Base-by-base conservation (phyloP, 2,113 vertebrate species). In the Mustelus asterias region DNA sequence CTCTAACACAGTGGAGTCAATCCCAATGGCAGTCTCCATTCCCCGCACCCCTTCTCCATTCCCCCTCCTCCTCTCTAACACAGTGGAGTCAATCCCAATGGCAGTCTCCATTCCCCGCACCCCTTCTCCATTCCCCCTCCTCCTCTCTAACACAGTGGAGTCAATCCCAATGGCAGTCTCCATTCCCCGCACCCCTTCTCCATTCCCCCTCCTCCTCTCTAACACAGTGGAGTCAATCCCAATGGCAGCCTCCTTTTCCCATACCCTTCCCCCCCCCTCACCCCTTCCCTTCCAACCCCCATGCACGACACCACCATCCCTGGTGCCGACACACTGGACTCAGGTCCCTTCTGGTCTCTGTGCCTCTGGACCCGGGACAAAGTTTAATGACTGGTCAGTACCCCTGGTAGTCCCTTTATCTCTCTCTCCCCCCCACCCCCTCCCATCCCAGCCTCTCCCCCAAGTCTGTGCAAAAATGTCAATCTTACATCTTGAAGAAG, bases 61-160 rank as follows among this genome's bases (percentile, higher is more conserved):
- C 89, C 94, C 9, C n/a, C 33, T 90, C 86, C 13, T 37, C 89
- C 60, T 83, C 0, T 44, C 69, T 7, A 44, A 22, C 4, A 54
- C 48, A 0, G 48, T 54, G 48, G 48, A 54, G 54, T 83, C 58
- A 11, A 58, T 58, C 8, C 58, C 58, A 58, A 8, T 60, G 60
- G 60, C 60, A 9, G 60, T 7, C 8, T 63, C 60, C 60, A 13
- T 63, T 54, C 48, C 63, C 90, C 95, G 86, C 96, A 78, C 96
- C 86, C 96, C 14, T 94, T 95, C 86, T 95, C 96, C n/a, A 11
- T n/a, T n/a, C n/a, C n/a, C n/a, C n/a, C 92, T 22, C 86, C n/a
- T 89, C 95, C 92, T 37, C 88, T 94, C 8, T 37, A 37, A 41
- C 26, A 29, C 48, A 54, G 48, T 4, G 3, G 48, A 54, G 48